Conservation (phyloP, 1,140 invertebrate genomes). For the Steinernema feltiae region DNA sequence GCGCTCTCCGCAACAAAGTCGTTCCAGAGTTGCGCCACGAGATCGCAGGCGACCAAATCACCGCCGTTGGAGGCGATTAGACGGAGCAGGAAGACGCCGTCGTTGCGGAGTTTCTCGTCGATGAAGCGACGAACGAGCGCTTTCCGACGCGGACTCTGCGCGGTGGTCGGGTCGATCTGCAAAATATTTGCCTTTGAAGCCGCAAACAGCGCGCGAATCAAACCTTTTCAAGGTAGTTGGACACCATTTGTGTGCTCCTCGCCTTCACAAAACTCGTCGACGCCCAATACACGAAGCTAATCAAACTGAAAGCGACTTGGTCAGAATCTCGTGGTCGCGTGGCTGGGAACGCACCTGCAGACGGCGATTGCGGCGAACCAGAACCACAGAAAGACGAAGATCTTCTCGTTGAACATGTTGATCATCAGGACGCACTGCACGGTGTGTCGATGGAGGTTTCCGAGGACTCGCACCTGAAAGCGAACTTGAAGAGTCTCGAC, state of each 20-base stretch:
- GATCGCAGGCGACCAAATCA: conserved; percentile 51
- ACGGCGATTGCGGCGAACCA: conserved; percentile 51
- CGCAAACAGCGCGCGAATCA: conserved; percentile 1
- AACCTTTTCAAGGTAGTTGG: conserved; percentile 42
- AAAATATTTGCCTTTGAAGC: conserved; percentile 7
- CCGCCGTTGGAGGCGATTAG: conserved; percentile 49
- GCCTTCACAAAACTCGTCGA: conserved; percentile 22
- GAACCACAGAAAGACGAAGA: conserved; percentile 57
- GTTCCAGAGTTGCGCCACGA: conserved; percentile 46
- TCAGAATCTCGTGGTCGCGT: not conserved
- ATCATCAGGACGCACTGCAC: conserved; percentile 59
- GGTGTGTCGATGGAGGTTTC: conserved; percentile 41
- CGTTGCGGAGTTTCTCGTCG: conserved; percentile 48
- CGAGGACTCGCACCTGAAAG: conserved; percentile 29
- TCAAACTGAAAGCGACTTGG: conserved; percentile 26
- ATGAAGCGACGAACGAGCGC: conserved; percentile 47
- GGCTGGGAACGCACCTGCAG: conserved; percentile 28
- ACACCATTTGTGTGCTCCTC: conserved; percentile 37
- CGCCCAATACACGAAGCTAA: conserved; percentile 42
- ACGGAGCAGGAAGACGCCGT: conserved; percentile 58
- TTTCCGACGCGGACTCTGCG: conserved; percentile 27
- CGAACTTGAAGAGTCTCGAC: conserved; percentile 54
- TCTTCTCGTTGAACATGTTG: conserved; percentile 61
- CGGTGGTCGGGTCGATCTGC: conserved; percentile 45
- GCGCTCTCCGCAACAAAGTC: conserved; percentile 37